phyloP scores from a whole-genome alignment of 2,113 vertebrate species.

The Oryzias javanicus region DNA sequence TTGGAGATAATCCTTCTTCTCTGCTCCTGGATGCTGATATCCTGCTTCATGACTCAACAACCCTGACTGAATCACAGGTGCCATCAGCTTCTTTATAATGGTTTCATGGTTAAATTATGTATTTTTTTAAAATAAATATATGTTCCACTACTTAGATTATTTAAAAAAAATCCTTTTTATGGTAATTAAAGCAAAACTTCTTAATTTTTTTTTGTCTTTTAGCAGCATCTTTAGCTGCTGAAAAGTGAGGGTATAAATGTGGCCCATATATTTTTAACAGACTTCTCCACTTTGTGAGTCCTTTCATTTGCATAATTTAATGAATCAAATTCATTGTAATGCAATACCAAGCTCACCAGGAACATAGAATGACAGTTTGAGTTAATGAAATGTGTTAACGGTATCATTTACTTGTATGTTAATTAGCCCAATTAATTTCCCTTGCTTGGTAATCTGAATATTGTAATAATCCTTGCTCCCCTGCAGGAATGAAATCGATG shows the following conservation, averaged over 20 bases:
- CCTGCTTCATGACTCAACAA: too few relatives aligned
- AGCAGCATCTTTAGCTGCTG: too few relatives aligned
- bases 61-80: too few relatives aligned
- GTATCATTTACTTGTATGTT: conserved; percentile 87
- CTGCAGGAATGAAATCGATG: conserved; percentile 74
- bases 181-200: too few relatives aligned
- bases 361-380: conserved; percentile 85
- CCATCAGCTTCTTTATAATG: too few relatives aligned
- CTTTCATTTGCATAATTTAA: conserved; percentile 85
- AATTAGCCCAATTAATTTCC: conserved; percentile 86
- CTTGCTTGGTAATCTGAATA: conserved; percentile 82
- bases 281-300: conserved; percentile 65
- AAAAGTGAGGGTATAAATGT: conserved; percentile 41
- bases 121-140: too few relatives aligned
- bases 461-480: conserved; percentile 80
- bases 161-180: too few relatives aligned
- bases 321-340: conserved; percentile 84
- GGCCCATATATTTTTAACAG: conserved; percentile 48
- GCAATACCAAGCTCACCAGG: conserved; percentile 77
- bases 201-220: too few relatives aligned
- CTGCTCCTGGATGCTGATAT: too few relatives aligned
- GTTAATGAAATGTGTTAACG: conserved; percentile 87
- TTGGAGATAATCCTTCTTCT: too few relatives aligned
- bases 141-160: too few relatives aligned
- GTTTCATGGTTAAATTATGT: too few relatives aligned